Base-by-base conservation (phyloP, 2,797 vertebrate genomes). In the Chiroxiphia lanceolata region DNA sequence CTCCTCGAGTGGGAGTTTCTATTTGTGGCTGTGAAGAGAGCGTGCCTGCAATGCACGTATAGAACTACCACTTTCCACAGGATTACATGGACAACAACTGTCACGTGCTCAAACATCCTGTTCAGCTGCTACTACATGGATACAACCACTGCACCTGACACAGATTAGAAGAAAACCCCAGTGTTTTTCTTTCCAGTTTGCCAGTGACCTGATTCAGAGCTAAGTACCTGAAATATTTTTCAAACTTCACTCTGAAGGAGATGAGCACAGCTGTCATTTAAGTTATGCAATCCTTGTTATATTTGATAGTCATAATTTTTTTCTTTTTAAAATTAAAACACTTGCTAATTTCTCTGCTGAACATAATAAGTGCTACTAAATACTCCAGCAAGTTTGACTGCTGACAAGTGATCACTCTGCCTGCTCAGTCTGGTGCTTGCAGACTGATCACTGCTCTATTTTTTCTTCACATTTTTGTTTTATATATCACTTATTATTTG, bases 41-140 rank as follows among this genome's bases (percentile, higher is more conserved):
- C 1, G 1, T 76, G 89, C 42, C 45, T 54, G 36, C 0, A 0
- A 0, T 15, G 44, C 65, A 83, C 1, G 0, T 61, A 48, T 3
- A 40, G 65, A 50, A 89, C 18, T 18, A 63, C 13, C 82, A 61
- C 53, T 65, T 85, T 45, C 65, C 59, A 61, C 0, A 0, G 33
- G 82, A 95, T 71, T 92, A 89, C 87, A 54, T 15, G 54, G 82
- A 78, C 72, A 92, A 40, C 72, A 67, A 85, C 60, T 4, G 4
- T 38, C 94, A 91, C 1, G 0, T 54, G 51, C 44, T 78, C 75
- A 74, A 89, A 80, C 10, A 23, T 45, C 56, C 64, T 27, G 27
- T n/a, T 42, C 59, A 87, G 80, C 45, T 82, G 56, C 67, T 88
- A 19, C 54, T 67, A 48, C 18, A 34, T 71, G 71, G 40, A 94